Evolutionary conservation across 1,140 invertebrate species (phyloP).

Genomic region (Dryas iulia): DNA sequence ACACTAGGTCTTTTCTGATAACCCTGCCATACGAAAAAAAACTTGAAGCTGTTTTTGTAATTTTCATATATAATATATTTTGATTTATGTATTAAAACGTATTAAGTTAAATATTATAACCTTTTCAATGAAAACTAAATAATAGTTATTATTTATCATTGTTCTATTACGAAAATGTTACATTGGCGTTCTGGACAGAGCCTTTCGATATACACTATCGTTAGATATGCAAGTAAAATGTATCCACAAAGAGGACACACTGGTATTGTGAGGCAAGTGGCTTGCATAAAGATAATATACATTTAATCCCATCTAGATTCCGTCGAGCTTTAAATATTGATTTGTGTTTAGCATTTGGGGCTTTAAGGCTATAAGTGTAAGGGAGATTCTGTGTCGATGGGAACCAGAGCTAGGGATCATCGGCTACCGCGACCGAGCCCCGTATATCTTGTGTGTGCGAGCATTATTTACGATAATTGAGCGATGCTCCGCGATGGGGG

Average conservation of each 20-base stretch:
- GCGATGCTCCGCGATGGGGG: conserved; percentile 78
- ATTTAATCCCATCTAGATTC: conserved; percentile 60
- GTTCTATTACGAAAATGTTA: neutral
- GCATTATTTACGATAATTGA: conserved; percentile 81
- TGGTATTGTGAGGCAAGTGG: conserved; percentile 73
- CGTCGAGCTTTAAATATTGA: conserved; percentile 50
- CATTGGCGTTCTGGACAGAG: neutral
- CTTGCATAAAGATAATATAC: conserved; percentile 78
- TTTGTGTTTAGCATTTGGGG: conserved; percentile 34
- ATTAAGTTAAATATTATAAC: neutral
- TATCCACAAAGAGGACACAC: conserved; percentile 60
- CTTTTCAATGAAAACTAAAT: neutral
- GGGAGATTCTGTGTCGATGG: conserved; percentile 42
- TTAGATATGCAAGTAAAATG: conserved; percentile 66
- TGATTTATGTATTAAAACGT: no score
- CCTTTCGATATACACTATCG: conserved; percentile 35
- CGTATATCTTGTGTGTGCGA: conserved; percentile 78
- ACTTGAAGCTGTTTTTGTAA: no score
- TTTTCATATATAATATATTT: neutral
- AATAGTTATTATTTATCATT: neutral
- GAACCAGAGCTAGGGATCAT: conserved; percentile 52
- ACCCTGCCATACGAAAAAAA: no score
- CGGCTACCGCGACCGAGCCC: conserved; percentile 66
- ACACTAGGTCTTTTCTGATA: no score
- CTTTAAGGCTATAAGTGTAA: conserved; percentile 48